Evolutionary conservation across 1,140 invertebrate species (phyloP).

Genomic region (Pseudomyrmex flavicornis): DNA sequence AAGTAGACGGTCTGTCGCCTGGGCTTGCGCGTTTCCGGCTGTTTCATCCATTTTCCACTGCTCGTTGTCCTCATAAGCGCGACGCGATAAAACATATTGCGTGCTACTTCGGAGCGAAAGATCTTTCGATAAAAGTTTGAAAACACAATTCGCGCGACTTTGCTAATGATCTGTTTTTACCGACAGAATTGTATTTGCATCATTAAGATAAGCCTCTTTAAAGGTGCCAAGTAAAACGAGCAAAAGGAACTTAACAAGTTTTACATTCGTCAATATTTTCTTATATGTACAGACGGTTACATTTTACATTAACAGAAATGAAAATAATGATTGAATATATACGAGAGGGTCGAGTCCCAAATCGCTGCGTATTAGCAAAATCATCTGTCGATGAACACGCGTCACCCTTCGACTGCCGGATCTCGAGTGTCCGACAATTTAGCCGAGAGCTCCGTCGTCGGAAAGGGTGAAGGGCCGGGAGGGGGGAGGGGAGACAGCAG

Average conservation of each 20-base stretch:
- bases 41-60: conserved; percentile 20
- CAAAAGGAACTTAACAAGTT: not conserved
- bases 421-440: conserved; percentile 66
- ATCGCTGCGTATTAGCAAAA: conserved; percentile 48
- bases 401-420: conserved; percentile 62
- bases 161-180: not conserved
- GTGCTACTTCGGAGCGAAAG: conserved; percentile 11
- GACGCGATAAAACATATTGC: conserved; percentile 1
- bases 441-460: conserved; percentile 52
- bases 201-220: not conserved
- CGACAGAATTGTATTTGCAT: not conserved
- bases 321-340: conserved; percentile 12
- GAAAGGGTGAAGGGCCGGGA: conserved; percentile 48
- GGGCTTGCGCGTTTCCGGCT: not conserved
- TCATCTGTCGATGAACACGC: conserved; percentile 52
- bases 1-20: conserved; percentile 5
- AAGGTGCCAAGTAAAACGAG: not conserved
- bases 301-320: conserved; percentile 7
- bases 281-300: not conserved
- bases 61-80: not conserved
- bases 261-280: not conserved
- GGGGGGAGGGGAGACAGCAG: not conserved
- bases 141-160: conserved; percentile 18
- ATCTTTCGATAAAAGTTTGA: not conserved
- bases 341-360: not conserved